phyloP scores from a whole-genome alignment of 2,797 vertebrate species.

The Echiichthys vipera region DNA sequence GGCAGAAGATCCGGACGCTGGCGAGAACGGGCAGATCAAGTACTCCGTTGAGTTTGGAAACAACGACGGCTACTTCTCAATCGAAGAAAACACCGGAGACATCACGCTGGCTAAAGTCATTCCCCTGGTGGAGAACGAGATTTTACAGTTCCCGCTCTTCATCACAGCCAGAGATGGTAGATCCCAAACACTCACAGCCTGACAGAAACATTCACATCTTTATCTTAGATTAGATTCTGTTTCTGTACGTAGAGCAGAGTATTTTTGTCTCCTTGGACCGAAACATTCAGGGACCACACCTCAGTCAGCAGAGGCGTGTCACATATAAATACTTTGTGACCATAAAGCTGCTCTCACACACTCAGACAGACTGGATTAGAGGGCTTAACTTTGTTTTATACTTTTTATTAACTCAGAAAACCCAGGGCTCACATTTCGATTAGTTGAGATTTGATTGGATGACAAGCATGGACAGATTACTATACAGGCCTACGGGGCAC shows the following conservation, averaged over 20 bases:
- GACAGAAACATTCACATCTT: too few relatives aligned
- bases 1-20: constrained; percentile 81
- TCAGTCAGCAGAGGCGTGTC: neutral
- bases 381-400: neutral
- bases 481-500: too few relatives aligned
- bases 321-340: neutral
- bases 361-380: too few relatives aligned
- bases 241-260: neutral
- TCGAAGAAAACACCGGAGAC: constrained; percentile 74
- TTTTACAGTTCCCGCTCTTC: constrained; percentile 78
- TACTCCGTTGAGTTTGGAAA: constrained; percentile 83
- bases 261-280: neutral
- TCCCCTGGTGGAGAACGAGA: constrained; percentile 61
- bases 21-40: constrained; percentile 79
- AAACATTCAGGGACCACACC: neutral
- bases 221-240: neutral
- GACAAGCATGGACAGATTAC: neutral
- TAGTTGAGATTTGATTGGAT: neutral
- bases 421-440: neutral
- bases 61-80: constrained; percentile 76
- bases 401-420: neutral
- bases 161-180: constrained; percentile 86
- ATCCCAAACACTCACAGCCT: too few relatives aligned
- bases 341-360: neutral
- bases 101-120: constrained; percentile 77